Percentiles rank a stretch among this genome's conserved stretches.
Evolutionary conservation across 2,113 vertebrate genomes (phyloP).

Genomic region (Lepidothrix coronata): DNA sequence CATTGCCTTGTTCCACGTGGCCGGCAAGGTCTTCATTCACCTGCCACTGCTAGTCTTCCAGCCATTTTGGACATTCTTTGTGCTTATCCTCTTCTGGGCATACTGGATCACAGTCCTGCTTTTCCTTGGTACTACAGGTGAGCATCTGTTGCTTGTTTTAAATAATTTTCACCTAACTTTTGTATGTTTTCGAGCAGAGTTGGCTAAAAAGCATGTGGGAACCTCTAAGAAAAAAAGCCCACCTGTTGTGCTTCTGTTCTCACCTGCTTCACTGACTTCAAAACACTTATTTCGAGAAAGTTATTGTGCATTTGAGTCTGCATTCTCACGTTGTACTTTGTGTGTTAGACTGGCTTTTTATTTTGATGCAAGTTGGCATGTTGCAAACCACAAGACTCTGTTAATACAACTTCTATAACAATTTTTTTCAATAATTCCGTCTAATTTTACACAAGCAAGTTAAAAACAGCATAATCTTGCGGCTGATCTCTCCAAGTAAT

Average conservation of each 20-base stretch:
- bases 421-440: neutral
- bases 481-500: neutral
- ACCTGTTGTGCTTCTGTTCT: neutral
- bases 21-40: slow-evolving; percentile 96
- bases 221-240: neutral
- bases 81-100: slow-evolving; percentile 90
- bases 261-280: neutral
- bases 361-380: neutral
- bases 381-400: neutral
- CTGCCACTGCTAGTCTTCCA: slow-evolving; percentile 92
- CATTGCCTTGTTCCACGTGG: slow-evolving; percentile 95
- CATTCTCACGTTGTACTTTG: neutral
- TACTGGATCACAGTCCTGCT: slow-evolving; percentile 95
- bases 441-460: neutral
- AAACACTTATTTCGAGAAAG: neutral
- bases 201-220: neutral
- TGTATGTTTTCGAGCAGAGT: neutral
- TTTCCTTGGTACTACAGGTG: slow-evolving; percentile 94
- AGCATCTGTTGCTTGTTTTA: neutral
- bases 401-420: neutral
- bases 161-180: neutral
- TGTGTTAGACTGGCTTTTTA: neutral
- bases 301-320: neutral
- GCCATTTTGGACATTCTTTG: slow-evolving; percentile 94
- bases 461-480: neutral